Evolutionary conservation across 2,888 invertebrate species (phyloP), one percentile per base, ranked within the genome.

Genomic region (Drosophila putrida): DNA sequence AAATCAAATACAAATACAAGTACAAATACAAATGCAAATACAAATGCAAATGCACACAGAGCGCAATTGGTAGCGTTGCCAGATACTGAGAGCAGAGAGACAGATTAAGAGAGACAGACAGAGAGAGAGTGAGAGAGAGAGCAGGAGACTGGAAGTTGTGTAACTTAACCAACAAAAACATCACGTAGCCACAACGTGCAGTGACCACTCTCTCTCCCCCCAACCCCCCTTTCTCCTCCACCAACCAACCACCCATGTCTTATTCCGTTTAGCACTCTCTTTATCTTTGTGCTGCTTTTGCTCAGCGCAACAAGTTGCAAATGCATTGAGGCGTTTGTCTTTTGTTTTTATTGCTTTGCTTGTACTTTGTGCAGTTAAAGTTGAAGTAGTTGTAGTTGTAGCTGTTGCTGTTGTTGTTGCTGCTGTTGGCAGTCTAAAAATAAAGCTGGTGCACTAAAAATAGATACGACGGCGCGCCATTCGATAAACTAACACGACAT

Each of bases 101-200:
- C 51, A 53, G 33, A 27, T 47, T 47, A 46, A 61, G 67, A 58
- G 51, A 15, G 33, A 46, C 41, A 68, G 43, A 27, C 35, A 57
- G 20, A 43, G 28, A 35, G 47, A 11, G 27, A 51, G 58, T 54
- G 27, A 33, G 43, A 10, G 41, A 58, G 60, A 49, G 49, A 69
- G 60, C 44, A 53, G 38, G 43, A 57, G 63, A 65, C 71, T 75
- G 79, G 66, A 73, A 71, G 80, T 83, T 83, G 87, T 86, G 79
- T 80, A 83, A 84, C 75, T 68, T 50, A 68, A 15, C 57, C 76
- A 76, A 76, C 76, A 73, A 77, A 75, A 80, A 86, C 78, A 83
- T 86, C 84, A 86, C 83, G 86, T 81, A 83, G 70, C 77, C 69
- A 73, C 78, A 85, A 82, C 83, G 82, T 85, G 78, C 76, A 71